These are phyloP conservation scores for Distichodus sexfasciatus DNA, from an alignment of 2,797 vertebrate genomes.

Conservation along the genomic window DNA sequence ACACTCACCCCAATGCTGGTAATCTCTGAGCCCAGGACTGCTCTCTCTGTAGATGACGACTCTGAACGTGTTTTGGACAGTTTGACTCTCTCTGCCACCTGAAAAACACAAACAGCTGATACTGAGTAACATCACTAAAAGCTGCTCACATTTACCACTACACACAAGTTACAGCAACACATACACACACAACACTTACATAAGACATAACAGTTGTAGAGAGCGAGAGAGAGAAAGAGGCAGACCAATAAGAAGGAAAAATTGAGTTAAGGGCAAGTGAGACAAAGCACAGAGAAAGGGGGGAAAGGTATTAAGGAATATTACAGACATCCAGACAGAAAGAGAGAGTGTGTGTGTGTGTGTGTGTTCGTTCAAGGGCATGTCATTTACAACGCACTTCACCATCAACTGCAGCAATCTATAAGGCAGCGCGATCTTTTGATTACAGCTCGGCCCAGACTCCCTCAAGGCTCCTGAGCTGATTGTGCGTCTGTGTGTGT, in stretches of 20 bases:
- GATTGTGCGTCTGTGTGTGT: not conserved
- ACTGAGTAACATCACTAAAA: not conserved
- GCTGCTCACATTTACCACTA: too few relatives aligned
- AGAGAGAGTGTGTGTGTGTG: not conserved
- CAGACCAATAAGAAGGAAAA: too few relatives aligned
- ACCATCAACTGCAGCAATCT: not conserved
- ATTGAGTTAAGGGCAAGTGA: not conserved
- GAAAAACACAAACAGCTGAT: slow-evolving; percentile 37
- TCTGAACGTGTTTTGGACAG: slow-evolving; percentile 85
- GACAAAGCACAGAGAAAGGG: not conserved
- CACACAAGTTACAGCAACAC: too few relatives aligned
- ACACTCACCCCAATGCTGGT: slow-evolving; percentile 82
- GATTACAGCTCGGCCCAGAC: not conserved
- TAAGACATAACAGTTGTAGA: too few relatives aligned
- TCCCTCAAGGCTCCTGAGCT: not conserved
- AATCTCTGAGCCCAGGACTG: slow-evolving; percentile 84
- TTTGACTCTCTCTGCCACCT: slow-evolving; percentile 87
- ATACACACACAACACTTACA: too few relatives aligned
- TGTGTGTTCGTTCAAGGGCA: not conserved
- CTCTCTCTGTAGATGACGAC: slow-evolving; percentile 81
- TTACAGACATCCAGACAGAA: not conserved
- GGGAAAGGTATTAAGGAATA: not conserved
- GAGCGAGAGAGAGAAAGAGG: too few relatives aligned
- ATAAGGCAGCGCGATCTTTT: not conserved
- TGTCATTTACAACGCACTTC: not conserved